Conservation (phyloP, 2,888 invertebrate genomes). For the Germaria angustata region DNA sequence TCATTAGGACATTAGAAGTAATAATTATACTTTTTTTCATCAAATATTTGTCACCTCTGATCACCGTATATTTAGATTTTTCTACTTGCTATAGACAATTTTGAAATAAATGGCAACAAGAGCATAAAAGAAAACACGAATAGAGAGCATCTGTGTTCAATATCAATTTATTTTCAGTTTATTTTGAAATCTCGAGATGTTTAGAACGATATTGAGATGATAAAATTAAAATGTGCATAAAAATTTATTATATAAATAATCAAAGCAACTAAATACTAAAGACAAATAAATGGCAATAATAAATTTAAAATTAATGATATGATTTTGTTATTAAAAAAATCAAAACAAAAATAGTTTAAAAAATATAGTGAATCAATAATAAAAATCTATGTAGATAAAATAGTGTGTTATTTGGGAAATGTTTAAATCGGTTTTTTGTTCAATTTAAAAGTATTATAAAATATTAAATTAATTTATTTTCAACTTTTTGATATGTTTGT, state of each 20-base stretch:
- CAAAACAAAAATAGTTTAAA: slow-evolving; percentile 1
- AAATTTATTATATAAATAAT: slow-evolving; percentile 59
- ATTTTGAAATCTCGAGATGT: slow-evolving; percentile 78
- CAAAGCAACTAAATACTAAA: slow-evolving; percentile 1
- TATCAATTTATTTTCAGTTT: slow-evolving; percentile 74
- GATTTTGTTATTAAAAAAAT: neutral
- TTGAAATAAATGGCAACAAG: slow-evolving; percentile 23
- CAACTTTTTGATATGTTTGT: slow-evolving; percentile 42
- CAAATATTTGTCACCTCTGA: neutral
- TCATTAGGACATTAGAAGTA: too few species aligned
- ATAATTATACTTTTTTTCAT: too few species aligned
- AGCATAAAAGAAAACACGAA: slow-evolving; percentile 12
- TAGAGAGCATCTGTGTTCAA: slow-evolving; percentile 39
- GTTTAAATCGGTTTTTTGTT: neutral
- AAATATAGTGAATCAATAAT: neutral
- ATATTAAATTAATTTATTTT: slow-evolving; percentile 8
- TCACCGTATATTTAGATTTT: neutral
- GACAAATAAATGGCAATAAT: slow-evolving; percentile 38
- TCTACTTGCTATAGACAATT: slow-evolving; percentile 12
- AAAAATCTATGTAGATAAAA: neutral
- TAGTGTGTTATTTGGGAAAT: neutral
- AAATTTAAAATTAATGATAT: slow-evolving; percentile 13
- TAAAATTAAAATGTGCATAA: slow-evolving; percentile 49
- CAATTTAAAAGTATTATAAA: neutral
- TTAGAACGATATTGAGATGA: slow-evolving; percentile 72